A percentile compares a stretch with the other conserved stretches of the same genome.
These are phyloP conservation scores for Dromaius novaehollandiae DNA, from an alignment of 2,113 vertebrate species.

Conservation along the genomic window DNA sequence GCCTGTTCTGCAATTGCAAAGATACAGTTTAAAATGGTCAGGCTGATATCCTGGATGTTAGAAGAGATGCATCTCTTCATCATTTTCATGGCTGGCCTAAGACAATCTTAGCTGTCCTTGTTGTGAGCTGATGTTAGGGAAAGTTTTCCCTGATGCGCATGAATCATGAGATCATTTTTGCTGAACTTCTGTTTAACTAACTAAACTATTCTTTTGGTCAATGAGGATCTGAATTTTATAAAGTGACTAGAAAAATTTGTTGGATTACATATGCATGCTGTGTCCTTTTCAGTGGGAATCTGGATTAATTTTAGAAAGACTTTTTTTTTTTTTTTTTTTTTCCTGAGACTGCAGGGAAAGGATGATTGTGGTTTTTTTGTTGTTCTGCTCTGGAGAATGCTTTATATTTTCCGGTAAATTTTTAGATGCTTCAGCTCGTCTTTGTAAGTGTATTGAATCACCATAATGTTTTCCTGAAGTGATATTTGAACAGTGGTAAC, in stretches of 20 bases:
- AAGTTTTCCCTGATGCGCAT: too few species aligned
- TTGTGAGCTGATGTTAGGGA: too few species aligned
- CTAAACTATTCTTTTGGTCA: too few species aligned
- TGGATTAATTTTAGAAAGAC: background rate
- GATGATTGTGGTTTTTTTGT: too few species aligned
- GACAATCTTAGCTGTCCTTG: too few species aligned
- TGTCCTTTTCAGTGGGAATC: background rate
- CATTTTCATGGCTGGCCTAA: too few species aligned
- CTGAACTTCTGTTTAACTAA: too few species aligned
- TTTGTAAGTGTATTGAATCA: background rate
- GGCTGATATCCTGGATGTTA: background rate
- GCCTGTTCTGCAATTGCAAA: accelerated
- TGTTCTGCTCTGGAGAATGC: background rate
- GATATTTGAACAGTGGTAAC: too few species aligned
- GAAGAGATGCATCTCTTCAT: too few species aligned
- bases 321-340: background rate
- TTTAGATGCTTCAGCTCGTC: background rate
- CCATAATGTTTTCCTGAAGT: background rate
- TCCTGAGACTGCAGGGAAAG: background rate
- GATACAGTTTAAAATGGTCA: background rate
- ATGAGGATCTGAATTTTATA: too few species aligned
- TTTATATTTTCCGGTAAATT: background rate
- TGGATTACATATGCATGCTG: background rate
- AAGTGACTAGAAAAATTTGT: background rate
- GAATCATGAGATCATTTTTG: too few species aligned